phyloP scores from a whole-genome alignment of 2,888 invertebrate genomes.

The Biston betularia region DNA sequence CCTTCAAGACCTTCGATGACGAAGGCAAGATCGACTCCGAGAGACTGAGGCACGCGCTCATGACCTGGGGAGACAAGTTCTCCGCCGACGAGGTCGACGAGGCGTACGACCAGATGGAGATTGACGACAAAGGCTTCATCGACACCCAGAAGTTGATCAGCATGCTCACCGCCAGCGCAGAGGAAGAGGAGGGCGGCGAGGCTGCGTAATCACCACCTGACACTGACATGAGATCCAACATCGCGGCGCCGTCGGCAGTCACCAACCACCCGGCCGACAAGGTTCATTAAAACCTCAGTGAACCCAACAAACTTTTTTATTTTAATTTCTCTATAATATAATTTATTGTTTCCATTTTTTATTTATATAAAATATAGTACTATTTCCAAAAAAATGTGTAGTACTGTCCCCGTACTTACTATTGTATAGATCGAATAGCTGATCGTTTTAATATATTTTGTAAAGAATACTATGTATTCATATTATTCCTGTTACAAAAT shows the following conservation, averaged over 20 bases:
- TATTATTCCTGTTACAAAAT: conserved; percentile 70
- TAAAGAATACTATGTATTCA: conserved; percentile 80
- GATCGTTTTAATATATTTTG: conserved; percentile 49
- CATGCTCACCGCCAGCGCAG: conserved; percentile 95
- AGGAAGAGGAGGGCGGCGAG: conserved; percentile 90
- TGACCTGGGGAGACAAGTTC: conserved; percentile 98
- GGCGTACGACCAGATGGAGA: conserved; percentile 96
- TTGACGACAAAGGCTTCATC: conserved; percentile 96
- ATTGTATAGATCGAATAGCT: conserved; percentile 42
- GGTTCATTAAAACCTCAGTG: conserved; percentile 72
- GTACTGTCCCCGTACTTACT: conserved; percentile 59
- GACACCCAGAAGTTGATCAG: conserved; percentile 95
- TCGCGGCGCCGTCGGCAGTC: conserved; percentile 39
- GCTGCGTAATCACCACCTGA: conserved; percentile 71
- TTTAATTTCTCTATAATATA: conserved; percentile 77
- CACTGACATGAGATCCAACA: conserved; percentile 20
- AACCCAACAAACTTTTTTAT: conserved; percentile 74
- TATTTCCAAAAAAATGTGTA: conserved; percentile 73
- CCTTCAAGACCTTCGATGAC: conserved; percentile 96
- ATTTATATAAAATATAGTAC: conserved; percentile 84
- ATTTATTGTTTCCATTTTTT: conserved; percentile 86
- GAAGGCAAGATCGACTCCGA: conserved; percentile 96
- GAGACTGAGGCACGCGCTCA: conserved; percentile 95
- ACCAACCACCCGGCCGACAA: conserved; percentile 47
- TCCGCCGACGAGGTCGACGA: conserved; percentile 95